phyloP scores from a whole-genome alignment of 2,888 invertebrate species.

The Seira sanloemensis region DNA sequence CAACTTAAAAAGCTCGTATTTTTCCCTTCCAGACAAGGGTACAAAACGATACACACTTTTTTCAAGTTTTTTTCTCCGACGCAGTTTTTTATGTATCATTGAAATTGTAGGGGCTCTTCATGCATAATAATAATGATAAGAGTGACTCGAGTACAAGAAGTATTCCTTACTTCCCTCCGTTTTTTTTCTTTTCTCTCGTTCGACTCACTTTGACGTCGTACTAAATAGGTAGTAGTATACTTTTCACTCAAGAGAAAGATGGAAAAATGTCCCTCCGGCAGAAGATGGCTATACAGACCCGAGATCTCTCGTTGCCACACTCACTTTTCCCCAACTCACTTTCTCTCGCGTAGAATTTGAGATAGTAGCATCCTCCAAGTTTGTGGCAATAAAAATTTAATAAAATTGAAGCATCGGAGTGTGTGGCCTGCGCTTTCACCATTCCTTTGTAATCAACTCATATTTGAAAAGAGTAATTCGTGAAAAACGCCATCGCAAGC shows the following conservation, averaged over 20 bases:
- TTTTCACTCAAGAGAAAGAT: conserved; percentile 11
- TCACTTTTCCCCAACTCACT: neutral
- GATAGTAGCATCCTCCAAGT: neutral
- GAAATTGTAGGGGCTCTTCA: neutral
- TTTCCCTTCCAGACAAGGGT: conserved; percentile 1
- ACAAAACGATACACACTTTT: neutral
- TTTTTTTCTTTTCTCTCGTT: neutral
- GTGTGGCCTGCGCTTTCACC: neutral
- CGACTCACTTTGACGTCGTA: neutral
- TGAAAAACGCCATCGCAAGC: neutral
- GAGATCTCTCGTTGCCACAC: neutral
- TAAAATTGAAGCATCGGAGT: neutral
- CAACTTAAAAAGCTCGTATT: too few species aligned
- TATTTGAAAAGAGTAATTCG: neutral
- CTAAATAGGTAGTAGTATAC: conserved; percentile 11
- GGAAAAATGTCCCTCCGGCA: conserved; percentile 10
- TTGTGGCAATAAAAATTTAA: neutral
- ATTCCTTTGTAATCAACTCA: neutral
- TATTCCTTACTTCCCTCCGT: conserved; percentile 14
- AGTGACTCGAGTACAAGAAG: conserved; percentile 1
- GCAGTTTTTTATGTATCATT: neutral
- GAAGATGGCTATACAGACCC: neutral
- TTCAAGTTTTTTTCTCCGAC: neutral
- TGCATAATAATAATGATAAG: conserved; percentile 12
- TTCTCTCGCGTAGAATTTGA: neutral